A percentile compares a stretch with the other conserved stretches of the same genome.
Conservation (phyloP, 2,797 vertebrate species). For the Centropyge bicolor region DNA sequence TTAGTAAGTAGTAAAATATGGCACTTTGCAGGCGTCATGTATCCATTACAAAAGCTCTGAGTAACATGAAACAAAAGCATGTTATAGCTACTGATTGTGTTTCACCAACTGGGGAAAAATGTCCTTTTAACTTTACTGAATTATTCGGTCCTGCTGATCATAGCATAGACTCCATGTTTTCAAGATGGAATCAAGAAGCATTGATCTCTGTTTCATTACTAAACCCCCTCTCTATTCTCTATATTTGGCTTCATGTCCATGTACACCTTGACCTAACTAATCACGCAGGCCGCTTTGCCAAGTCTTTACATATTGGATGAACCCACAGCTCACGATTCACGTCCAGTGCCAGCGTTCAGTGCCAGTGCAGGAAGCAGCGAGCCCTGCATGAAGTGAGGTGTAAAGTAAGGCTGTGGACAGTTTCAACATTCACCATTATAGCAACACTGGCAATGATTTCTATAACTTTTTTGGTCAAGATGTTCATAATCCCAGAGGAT, state of each 20-base stretch:
- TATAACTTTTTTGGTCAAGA: neutral
- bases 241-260: neutral
- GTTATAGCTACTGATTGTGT: slow-evolving; percentile 3
- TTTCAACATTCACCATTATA: neutral
- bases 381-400: neutral
- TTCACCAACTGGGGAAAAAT: neutral
- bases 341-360: neutral
- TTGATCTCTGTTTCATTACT: neutral
- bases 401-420: neutral
- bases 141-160: neutral
- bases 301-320: neutral
- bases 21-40: slow-evolving; percentile 2
- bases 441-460: neutral
- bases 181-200: too few relatives aligned
- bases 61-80: neutral
- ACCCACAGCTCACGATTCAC: neutral
- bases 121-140: neutral
- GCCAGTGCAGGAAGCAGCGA: neutral
- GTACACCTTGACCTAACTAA: neutral
- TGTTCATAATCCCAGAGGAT: neutral
- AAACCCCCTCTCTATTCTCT: neutral
- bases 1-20: slow-evolving; percentile 26
- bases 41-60: slow-evolving; percentile 6
- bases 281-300: neutral
- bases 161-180: too few relatives aligned